These are phyloP conservation scores for Matsumyia berberina DNA, from an alignment of 2,888 invertebrate species.

Conservation along the genomic window DNA sequence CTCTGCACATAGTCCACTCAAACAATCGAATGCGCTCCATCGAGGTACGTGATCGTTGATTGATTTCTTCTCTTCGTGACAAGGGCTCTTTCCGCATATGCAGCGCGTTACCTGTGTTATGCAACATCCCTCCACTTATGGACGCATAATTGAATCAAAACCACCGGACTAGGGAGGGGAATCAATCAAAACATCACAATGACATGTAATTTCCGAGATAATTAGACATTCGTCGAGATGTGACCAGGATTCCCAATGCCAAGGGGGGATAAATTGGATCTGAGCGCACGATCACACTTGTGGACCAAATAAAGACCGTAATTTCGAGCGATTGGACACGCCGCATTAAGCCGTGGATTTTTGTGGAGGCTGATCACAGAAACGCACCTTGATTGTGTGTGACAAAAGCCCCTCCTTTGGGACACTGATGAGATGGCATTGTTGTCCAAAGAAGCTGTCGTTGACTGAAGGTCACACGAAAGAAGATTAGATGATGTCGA, in stretches of 20 bases:
- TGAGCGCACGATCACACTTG: slow-evolving; percentile 29
- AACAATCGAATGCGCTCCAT: slow-evolving; percentile 47
- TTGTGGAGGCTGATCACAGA: neutral
- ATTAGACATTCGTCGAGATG: slow-evolving; percentile 68
- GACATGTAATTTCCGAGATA: slow-evolving; percentile 75
- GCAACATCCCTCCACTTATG: slow-evolving; percentile 56
- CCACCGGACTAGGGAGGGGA: slow-evolving; percentile 32
- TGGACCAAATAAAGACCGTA: slow-evolving; percentile 58
- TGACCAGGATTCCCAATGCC: slow-evolving; percentile 63
- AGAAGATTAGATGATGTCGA: slow-evolving; percentile 38
- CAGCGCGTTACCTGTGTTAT: slow-evolving; percentile 38
- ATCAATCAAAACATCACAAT: slow-evolving; percentile 72
- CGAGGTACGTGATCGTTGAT: slow-evolving; percentile 68
- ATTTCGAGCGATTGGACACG: slow-evolving; percentile 67
- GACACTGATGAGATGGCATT: slow-evolving; percentile 21
- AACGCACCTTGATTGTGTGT: slow-evolving; percentile 11
- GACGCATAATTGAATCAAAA: slow-evolving; percentile 58
- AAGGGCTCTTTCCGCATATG: slow-evolving; percentile 32
- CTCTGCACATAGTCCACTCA: slow-evolving; percentile 23
- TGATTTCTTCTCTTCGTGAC: slow-evolving; percentile 52
- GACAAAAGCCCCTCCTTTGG: slow-evolving; percentile 14
- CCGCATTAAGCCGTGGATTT: slow-evolving; percentile 51
- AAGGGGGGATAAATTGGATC: neutral
- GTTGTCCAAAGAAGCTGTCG: neutral
- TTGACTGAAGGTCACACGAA: slow-evolving; percentile 25